Evolutionary conservation across 2,797 vertebrate species (phyloP).

Genomic region (Rachycentron canadum): DNA sequence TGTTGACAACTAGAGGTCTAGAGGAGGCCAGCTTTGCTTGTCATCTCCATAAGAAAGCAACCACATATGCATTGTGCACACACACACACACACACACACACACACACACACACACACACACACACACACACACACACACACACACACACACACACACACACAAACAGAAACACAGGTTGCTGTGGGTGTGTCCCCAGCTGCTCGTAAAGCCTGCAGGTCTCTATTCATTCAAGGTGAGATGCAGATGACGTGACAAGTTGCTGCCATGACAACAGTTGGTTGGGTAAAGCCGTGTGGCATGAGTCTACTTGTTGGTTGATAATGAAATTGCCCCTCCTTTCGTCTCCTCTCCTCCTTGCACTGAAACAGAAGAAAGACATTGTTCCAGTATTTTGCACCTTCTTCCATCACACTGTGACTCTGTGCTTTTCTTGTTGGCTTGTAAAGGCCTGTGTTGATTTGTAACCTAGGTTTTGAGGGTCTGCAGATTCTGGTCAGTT

Average conservation of each 20-base stretch:
- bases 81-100: constrained; percentile 57
- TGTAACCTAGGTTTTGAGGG: constrained; percentile 9
- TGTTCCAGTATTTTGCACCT: constrained; percentile 17
- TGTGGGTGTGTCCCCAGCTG: constrained; percentile 78
- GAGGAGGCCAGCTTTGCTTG: constrained; percentile 49
- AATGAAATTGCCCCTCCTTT: constrained; percentile 72
- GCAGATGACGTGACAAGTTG: constrained; percentile 79
- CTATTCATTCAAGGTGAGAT: constrained; percentile 84
- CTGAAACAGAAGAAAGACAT: constrained; percentile 41
- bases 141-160: constrained; percentile 52
- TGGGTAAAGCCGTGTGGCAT: constrained; percentile 70
- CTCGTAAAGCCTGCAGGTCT: constrained; percentile 68
- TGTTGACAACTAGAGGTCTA: constrained; percentile 55
- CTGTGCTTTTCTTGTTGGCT: constrained; percentile 11
- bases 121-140: constrained; percentile 50
- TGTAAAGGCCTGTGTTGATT: constrained; percentile 10
- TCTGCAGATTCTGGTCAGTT: constrained; percentile 55
- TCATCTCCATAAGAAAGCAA: constrained; percentile 52
- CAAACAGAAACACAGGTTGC: constrained; percentile 70
- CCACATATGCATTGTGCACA: constrained; percentile 34
- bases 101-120: constrained; percentile 55
- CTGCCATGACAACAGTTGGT: constrained; percentile 84
- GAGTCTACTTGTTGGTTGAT: constrained; percentile 71
- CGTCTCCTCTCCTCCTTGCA: constrained; percentile 47
- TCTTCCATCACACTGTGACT: constrained; percentile 9